Base-by-base conservation (phyloP, 1,140 invertebrate genomes). In the Eriocheir sinensis region DNA sequence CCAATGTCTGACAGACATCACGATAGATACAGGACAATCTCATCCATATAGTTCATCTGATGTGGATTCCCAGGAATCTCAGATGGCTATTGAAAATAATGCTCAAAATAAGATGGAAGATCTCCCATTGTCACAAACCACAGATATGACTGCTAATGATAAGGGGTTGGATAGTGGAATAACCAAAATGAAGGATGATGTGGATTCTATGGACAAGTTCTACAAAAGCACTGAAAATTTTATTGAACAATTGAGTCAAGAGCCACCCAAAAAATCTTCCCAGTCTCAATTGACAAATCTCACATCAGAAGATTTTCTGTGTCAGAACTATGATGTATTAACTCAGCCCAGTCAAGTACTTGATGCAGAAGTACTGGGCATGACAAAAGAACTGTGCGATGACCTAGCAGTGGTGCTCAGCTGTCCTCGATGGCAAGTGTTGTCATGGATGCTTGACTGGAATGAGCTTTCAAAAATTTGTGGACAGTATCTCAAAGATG, bases 381-480 rank as follows among this genome's bases (percentile, higher is more conserved):
- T 98, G 12, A 97, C 97, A 48, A 96, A 97, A n/a, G 97, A 97
- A 90, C 95, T 98, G 2, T 97, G 97, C 96, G 97, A 98, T 96
- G 97, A 98, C 96, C 96, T 98, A 27, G 97, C 97, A 3, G 97
- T 97, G 2, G 97, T 98, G 85, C 95, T 98, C 15, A 97, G 97
- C 91, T 97, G 97, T 96, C 97, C 97, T 2, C 96, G 98, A 32
- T 97, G 97, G 96, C 97, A 98, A 89, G 97, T 97, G 95, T 97
- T 98, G 30, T 98, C 97, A 94, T 98, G 98, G 98, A 96, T 97
- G 2, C 95, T 97, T 0, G 97, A 97, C 41, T 98, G 97, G 97
- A 96, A 96, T 44, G 97, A 97, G 93, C 96, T 98, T 44, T 97
- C 97, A 85, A 96, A 96, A 36, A 95, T 97, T 12, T 98, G 98